These are phyloP conservation scores for Ormyrus rosae DNA, from an alignment of 2,888 invertebrate species.

Conservation along the genomic window DNA sequence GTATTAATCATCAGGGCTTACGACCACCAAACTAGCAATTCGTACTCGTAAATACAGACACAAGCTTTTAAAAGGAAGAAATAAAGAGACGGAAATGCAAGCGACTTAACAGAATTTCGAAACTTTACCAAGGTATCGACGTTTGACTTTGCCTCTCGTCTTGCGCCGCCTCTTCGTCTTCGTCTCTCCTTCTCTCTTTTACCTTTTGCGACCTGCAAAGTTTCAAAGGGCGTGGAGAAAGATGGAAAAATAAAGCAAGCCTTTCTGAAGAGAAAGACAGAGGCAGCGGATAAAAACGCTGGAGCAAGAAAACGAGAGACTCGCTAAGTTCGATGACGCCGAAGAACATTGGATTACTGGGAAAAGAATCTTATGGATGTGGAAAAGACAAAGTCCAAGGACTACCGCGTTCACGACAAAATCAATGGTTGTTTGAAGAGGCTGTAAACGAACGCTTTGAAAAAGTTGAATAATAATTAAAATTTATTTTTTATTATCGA, in stretches of 20 bases:
- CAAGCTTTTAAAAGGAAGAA: no score
- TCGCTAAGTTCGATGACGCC: conserved; percentile 7
- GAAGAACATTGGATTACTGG: not conserved
- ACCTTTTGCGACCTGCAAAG: conserved; percentile 15
- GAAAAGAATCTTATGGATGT: not conserved
- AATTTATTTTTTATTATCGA: no score
- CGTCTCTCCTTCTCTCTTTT: not conserved
- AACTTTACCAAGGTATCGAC: conserved; percentile 34
- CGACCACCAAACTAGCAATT: no score
- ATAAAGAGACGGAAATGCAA: not conserved
- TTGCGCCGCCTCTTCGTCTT: not conserved
- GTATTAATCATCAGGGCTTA: no score
- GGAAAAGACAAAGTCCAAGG: not conserved
- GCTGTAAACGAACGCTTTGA: no score
- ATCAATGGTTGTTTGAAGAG: no score
- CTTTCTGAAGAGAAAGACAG: not conserved
- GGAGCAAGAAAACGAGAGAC: not conserved
- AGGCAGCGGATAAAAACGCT: not conserved
- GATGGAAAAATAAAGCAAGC: conserved; percentile 1
- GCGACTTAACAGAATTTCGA: conserved; percentile 18
- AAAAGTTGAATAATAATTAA: no score
- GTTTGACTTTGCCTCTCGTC: conserved; percentile 27
- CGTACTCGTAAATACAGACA: no score
- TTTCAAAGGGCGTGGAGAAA: conserved; percentile 10
- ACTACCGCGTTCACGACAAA: not conserved